These are phyloP conservation scores for Peromyscus leucopus DNA, from an alignment of 2,113 vertebrate species.

Conservation along the genomic window DNA sequence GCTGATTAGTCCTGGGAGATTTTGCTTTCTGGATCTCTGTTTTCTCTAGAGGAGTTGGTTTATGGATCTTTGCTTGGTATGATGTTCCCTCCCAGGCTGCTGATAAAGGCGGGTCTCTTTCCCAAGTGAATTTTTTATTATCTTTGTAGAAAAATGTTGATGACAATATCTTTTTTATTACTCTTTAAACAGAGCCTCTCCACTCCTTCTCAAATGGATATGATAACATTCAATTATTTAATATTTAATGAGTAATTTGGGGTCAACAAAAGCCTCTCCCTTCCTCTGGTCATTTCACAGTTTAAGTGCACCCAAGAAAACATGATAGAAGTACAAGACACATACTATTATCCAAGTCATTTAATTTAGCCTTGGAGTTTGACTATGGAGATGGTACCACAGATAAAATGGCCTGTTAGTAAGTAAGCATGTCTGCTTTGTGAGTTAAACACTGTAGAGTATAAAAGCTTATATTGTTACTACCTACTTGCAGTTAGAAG, in stretches of 20 bases:
- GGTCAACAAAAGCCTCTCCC: slow-evolving; percentile 15
- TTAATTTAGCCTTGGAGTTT: slow-evolving; percentile 56
- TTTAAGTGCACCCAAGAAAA: slow-evolving; percentile 32
- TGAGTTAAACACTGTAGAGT: not conserved
- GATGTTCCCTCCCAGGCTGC: slow-evolving; percentile 17
- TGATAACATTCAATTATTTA: slow-evolving; percentile 57
- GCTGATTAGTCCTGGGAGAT: slow-evolving; percentile 57
- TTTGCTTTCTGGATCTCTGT: slow-evolving; percentile 59
- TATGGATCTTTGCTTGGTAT: slow-evolving; percentile 36
- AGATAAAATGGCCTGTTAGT: slow-evolving; percentile 27
- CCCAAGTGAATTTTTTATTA: slow-evolving; percentile 66
- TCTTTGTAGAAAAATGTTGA: slow-evolving; percentile 69
- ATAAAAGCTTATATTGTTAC: slow-evolving; percentile 19
- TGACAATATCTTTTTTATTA: slow-evolving; percentile 70
- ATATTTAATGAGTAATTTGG: slow-evolving; percentile 64
- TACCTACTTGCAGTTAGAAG: not conserved
- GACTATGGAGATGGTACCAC: not conserved
- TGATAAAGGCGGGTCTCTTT: slow-evolving; percentile 65
- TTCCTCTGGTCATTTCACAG: slow-evolving; percentile 24
- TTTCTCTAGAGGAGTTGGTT: slow-evolving; percentile 53
- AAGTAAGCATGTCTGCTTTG: slow-evolving; percentile 22
- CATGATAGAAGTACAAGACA: not conserved
- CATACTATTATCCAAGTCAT: not conserved
- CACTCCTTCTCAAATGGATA: slow-evolving; percentile 38
- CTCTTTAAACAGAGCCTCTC: slow-evolving; percentile 39